Conservation (phyloP, 2,797 vertebrate genomes). For the Spheniscus humboldti region DNA sequence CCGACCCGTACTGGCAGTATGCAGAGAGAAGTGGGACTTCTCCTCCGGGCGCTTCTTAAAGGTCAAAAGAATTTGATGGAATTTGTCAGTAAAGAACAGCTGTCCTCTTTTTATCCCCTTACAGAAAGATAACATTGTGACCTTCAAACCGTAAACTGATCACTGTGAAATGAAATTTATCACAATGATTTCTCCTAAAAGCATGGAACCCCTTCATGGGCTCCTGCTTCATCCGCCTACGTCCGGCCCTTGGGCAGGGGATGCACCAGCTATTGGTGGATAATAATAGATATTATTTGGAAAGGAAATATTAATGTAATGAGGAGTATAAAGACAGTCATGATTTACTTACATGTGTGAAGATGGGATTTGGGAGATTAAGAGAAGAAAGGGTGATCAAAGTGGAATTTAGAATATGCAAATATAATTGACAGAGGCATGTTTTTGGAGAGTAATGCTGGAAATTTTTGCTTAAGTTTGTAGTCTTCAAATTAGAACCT, state of each 20-base stretch:
- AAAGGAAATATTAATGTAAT: neutral
- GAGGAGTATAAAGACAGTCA: neutral
- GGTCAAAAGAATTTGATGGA: neutral
- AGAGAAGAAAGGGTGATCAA: neutral
- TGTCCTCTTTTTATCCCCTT: neutral
- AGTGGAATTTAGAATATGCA: neutral
- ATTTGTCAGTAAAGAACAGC: neutral
- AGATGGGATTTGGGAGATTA: neutral
- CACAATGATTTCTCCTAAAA: neutral
- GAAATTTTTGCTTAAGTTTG: neutral
- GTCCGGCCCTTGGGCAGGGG: neutral
- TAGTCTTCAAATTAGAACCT: neutral
- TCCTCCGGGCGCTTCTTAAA: neutral
- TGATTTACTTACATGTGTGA: neutral
- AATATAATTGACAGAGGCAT: neutral
- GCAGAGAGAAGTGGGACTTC: neutral
- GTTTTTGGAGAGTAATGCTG: neutral
- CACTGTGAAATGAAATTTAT: neutral
- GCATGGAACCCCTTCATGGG: neutral
- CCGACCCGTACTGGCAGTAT: neutral
- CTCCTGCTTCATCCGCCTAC: accelerated
- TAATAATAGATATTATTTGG: neutral
- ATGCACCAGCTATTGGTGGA: neutral
- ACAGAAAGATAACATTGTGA: neutral
- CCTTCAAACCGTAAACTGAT: neutral